Conservation (phyloP, 2,797 vertebrate species). For the Scyliorhinus canicula region DNA sequence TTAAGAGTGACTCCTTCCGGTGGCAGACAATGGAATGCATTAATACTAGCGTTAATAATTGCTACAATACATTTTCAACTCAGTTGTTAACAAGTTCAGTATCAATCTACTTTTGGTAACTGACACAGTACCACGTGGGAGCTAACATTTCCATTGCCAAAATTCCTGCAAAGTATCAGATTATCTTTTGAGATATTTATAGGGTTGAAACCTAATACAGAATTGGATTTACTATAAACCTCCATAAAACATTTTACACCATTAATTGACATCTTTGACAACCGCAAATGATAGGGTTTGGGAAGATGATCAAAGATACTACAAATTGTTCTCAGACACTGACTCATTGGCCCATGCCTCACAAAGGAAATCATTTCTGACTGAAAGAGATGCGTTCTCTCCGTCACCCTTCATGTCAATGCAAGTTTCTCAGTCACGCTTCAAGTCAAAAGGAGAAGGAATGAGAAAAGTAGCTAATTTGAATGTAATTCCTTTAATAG, state of each 20-base stretch:
- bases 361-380: neutral
- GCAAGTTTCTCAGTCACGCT: neutral
- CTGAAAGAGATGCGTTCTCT: neutral
- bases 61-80: neutral
- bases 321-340: neutral
- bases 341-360: neutral
- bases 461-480: neutral
- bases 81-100: neutral
- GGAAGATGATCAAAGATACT: neutral
- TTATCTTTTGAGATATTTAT: neutral
- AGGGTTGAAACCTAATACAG: neutral
- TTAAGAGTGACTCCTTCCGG: neutral
- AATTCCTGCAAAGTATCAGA: slow-evolving; percentile 23
- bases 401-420: neutral
- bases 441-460: neutral
- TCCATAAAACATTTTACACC: neutral
- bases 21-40: neutral
- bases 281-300: neutral
- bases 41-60: neutral
- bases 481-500: neutral
- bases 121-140: neutral
- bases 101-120: neutral
- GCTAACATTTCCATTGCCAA: neutral
- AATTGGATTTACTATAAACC: neutral
- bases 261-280: neutral